Evolutionary conservation across 2,113 vertebrate species (phyloP).

Genomic region (Microtus richardsoni): DNA sequence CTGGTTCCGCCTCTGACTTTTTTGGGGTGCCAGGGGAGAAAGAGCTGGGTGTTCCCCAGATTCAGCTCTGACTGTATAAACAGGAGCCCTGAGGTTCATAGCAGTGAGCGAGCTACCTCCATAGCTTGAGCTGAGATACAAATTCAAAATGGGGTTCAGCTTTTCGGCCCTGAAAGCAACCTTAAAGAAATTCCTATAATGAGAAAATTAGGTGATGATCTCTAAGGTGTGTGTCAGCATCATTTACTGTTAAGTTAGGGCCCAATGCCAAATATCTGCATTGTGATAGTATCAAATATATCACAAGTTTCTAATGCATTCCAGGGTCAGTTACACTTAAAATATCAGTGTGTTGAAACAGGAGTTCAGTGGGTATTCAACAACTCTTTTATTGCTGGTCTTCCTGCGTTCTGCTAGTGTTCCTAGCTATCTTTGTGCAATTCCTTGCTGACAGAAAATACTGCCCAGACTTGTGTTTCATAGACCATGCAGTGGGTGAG

Average conservation of each 20-base stretch:
- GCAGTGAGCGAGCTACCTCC: rapidly evolving
- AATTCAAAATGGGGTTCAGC: background rate
- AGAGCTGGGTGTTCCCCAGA: rapidly evolving
- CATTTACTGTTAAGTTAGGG: rapidly evolving
- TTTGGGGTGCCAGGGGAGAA: background rate
- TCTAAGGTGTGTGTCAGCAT: background rate
- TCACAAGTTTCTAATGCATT: background rate
- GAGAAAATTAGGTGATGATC: background rate
- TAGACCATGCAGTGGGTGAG: background rate
- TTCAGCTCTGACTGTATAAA: background rate
- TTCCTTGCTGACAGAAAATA: background rate
- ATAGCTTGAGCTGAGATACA: background rate
- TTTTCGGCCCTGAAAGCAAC: background rate
- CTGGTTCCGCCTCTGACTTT: rapidly evolving
- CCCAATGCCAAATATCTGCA: rapidly evolving
- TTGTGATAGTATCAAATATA: background rate
- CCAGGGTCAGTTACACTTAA: background rate
- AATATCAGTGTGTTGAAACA: background rate
- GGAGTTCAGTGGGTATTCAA: background rate
- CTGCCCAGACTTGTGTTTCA: background rate
- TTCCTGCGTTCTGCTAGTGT: background rate
- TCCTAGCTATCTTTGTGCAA: background rate
- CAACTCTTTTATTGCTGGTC: background rate
- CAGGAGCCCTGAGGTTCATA: background rate
- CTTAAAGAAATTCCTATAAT: background rate